Percentiles rank a stretch among this genome's conserved stretches.
These are phyloP conservation scores for Drosophila burlai DNA, from an alignment of 1,140 invertebrate genomes.

Conservation along the genomic window DNA sequence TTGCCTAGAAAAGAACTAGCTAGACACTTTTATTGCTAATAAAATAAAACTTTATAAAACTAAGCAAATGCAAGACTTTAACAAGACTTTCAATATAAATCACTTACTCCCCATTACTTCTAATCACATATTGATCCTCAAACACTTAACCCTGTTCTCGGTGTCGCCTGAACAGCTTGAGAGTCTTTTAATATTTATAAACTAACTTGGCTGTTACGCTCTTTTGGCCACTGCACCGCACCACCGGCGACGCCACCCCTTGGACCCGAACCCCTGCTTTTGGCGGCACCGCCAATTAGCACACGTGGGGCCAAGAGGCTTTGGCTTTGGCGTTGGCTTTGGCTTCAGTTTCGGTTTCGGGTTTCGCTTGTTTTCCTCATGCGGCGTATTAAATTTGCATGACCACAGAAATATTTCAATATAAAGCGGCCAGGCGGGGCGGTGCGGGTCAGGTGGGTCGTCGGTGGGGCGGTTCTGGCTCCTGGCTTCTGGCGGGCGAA, in stretches of 20 bases:
- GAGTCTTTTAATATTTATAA: conserved; percentile 37
- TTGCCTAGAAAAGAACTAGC: too few relatives aligned
- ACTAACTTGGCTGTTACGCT: conserved; percentile 22
- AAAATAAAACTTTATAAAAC: background rate
- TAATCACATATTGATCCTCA: background rate
- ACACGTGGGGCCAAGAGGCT: conserved; percentile 59
- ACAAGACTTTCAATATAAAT: background rate
- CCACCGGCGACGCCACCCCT: background rate
- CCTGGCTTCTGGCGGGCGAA: conserved; percentile 2
- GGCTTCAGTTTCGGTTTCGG: conserved; percentile 46
- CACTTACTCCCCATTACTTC: background rate
- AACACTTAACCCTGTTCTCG: background rate
- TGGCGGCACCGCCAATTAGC: conserved; percentile 58
- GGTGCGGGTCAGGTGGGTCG: conserved; percentile 1
- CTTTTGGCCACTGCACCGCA: conserved; percentile 5
- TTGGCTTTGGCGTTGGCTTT: conserved; percentile 39
- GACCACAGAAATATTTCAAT: conserved; percentile 61
- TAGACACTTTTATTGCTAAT: too few relatives aligned
- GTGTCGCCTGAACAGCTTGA: conserved; percentile 11
- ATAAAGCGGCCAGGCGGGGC: conserved; percentile 27
- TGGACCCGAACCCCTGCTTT: conserved; percentile 8
- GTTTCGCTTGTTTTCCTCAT: conserved; percentile 52
- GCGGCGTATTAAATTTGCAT: conserved; percentile 63
- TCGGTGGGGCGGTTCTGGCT: background rate
- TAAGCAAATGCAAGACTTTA: fast-evolving